Evolutionary conservation across 2,888 invertebrate species (phyloP), one percentile per base, ranked within the genome.

Genomic region (Cryptocephalus moraei): DNA sequence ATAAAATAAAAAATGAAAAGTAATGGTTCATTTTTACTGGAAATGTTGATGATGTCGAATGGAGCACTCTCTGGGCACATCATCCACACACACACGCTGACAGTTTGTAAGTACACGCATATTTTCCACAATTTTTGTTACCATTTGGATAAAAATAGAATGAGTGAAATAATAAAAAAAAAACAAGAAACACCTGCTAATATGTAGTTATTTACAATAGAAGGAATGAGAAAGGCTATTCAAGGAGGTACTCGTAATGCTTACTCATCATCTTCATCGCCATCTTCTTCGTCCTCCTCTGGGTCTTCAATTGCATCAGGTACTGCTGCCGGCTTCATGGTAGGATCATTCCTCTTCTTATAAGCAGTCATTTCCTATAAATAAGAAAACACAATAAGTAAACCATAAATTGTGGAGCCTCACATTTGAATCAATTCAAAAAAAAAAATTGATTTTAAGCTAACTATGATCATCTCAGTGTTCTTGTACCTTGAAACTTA

Each of bases 341-440:
- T 65, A 54, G 75, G 65, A 44, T 74, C 75, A 56, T 75, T 75
- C 48, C 82, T 83, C 73, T 86, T 87, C 72, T 88, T 88, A 75
- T 89, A 89, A 45, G 86, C 87, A 52, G 86, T 85, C 84, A 87
- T 86, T 75, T 89, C 88, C 88, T 88, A 67, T 2, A 73, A 73
- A 52, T 40, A n/a, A 50, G 33, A 45, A 39, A 8, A 39, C 33
- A 36, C 31, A 43, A 22, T n/a, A 40, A 4, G 40, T 13, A n/a
- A n/a, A n/a, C n/a, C n/a, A n/a, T n/a, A n/a, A n/a, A n/a, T n/a
- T n/a, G n/a, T n/a, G n/a, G n/a, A n/a, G n/a, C n/a, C n/a, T 39
- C 12, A 9, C 39, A 13, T 12, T 40, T n/a, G 36, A 4, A 36
- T 6, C n/a, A n/a, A 36, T 6, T 36, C n/a, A 11, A 4, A 2